Base-by-base conservation (phyloP, 2,797 vertebrate species). In the Enteromius fasciolatus region DNA sequence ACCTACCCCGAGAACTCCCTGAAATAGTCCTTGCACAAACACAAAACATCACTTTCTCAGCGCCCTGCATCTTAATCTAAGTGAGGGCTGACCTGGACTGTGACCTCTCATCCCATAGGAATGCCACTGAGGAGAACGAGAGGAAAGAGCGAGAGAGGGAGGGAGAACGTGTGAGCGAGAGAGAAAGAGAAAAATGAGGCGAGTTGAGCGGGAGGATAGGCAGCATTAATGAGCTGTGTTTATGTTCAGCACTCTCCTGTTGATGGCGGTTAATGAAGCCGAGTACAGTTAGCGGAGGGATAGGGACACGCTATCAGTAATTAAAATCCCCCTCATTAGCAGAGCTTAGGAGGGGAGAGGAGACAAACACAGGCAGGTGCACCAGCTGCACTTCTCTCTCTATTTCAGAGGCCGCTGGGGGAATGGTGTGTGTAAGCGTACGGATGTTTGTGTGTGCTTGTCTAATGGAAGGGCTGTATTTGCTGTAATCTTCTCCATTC, bases 201-300 rank as follows among this genome's bases (percentile, higher is more conserved):
- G 82, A 48, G 72, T 77, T 90, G 80, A 75, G 87, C 80, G 64
- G 69, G 63, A 82, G 80, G 80, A 81, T 79, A 88, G 88, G 82
- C 89, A 92, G 86, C 86, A 89, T 89, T 94, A 94, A 94, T 94
- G 92, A 94, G 93, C 91, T 92, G 90, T 94, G 92, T 95, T 94
- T 94, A 92, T 94, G 93, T 93, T 92, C 91, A 92, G 90, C 87
- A 86, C 92, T 93, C 91, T 93, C 91, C 91, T 93, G 92, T 92
- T 93, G 94, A 94, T 92, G 92, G 90, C 82, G 68, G 91, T 90
- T 95, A 94, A 94, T 94, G 93, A 94, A 93, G 94, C 93, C 92
- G 88, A 88, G 88, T 89, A 93, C 92, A 93, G 91, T 93, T 92
- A 91, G 90, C 88, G 83, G 87, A 90, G 90, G 91, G 88, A 91